Base-by-base conservation (phyloP, 2,113 vertebrate genomes). In the Catagonus wagneri region DNA sequence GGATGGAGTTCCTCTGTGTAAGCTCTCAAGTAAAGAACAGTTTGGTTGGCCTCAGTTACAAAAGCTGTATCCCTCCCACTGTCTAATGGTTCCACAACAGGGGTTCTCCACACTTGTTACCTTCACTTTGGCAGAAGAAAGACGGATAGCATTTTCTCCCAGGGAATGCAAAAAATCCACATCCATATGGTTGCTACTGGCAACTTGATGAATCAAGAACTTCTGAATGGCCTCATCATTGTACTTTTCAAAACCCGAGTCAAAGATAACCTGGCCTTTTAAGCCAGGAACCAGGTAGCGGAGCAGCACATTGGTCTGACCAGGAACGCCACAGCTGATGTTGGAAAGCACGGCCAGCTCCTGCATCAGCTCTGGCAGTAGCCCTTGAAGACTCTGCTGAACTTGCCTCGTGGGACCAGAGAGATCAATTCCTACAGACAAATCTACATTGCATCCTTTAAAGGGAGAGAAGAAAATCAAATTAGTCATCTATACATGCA, bases 401-500 rank as follows among this genome's bases (percentile, higher is more conserved):
- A 98, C 91, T 23, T 92, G 98, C 78, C 97, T 56, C 34, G 98
- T 95, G 61, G 92, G 76, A 36, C 66, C 93, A 2, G 99, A 99
- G 93, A 98, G 98, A 94, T 99, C 99, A n/a, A 99, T 98, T 80
- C 98, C 99, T 93, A 99, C 60, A 79, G 98, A 99, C 95, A 99
- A 97, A 90, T 99, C 98, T 14, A 99, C 83, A 58, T 27, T 61
- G 74, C 99, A 99, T 68, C n/a, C 99, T 99, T 96, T 22, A 65
- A 96, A 92, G 71, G 39, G 3, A 81, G 0, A 97, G 58, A n/a
- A 84, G 4, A 36, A 90, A 94, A 81, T 34, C 23, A 74, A 87
- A 94, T 93, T 36, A 95, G 83, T 66, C 23, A 60, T 75, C 50
- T 58, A 16, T 16, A 78, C 17, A 16, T 56, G 3, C 19, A 69